A percentile compares a stretch with the other conserved stretches of the same genome.
These are phyloP conservation scores for Megalopta genalis DNA, from an alignment of 1,140 invertebrate genomes.

Conservation along the genomic window DNA sequence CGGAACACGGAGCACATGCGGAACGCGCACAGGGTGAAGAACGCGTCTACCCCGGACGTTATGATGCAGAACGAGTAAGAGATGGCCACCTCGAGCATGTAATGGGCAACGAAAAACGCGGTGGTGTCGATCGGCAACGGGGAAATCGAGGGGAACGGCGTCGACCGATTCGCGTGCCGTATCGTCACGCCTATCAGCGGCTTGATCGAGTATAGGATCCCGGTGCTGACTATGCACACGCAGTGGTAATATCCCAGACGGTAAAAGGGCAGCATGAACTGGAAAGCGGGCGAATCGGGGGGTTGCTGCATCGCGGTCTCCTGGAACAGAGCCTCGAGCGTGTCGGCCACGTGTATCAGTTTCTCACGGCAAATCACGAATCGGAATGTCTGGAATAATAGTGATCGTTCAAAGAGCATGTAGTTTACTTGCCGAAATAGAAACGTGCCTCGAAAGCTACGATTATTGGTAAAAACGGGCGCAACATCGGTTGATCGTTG, in stretches of 20 bases:
- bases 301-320: neutral
- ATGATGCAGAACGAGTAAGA: neutral
- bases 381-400: neutral
- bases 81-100: neutral
- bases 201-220: neutral
- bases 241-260: neutral
- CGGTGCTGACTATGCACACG: neutral
- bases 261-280: neutral
- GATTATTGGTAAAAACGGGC: too few relatives aligned
- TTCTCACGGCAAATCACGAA: neutral
- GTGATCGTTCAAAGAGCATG: too few relatives aligned
- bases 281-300: neutral
- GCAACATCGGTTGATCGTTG: too few relatives aligned
- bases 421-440: too few relatives aligned
- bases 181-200: neutral
- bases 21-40: neutral
- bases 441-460: too few relatives aligned
- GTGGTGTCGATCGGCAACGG: neutral
- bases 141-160: neutral
- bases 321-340: neutral
- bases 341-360: neutral
- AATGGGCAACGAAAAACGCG: neutral
- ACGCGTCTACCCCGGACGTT: neutral
- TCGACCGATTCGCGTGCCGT: neutral
- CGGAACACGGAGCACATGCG: neutral